These are phyloP conservation scores for Conops quadrifasciatus DNA, from an alignment of 2,888 invertebrate species.

Conservation along the genomic window DNA sequence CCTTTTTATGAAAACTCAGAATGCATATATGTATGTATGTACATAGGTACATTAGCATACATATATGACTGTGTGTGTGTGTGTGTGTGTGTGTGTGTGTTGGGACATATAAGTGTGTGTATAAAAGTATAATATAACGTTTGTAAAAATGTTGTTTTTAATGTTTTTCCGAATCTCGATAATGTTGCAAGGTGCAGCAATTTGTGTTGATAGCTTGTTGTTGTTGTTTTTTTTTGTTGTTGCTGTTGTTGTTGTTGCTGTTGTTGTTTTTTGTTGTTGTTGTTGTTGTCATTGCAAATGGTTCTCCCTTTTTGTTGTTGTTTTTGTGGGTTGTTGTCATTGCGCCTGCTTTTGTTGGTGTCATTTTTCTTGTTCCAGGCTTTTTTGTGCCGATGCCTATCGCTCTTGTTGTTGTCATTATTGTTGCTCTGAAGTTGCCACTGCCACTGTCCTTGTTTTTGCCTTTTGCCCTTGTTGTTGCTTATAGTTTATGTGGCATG, in stretches of 20 bases:
- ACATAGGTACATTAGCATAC: no score
- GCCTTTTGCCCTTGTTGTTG: no score
- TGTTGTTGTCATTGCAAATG: not conserved
- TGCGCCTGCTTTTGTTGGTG: not conserved
- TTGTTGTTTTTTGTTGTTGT: slow-evolving; percentile 3
- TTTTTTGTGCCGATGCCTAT: no score
- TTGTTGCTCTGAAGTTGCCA: slow-evolving; percentile 25
- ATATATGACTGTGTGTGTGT: not conserved
- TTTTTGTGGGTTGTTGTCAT: slow-evolving; percentile 1
- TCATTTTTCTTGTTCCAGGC: slow-evolving; percentile 25
- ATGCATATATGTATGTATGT: no score
- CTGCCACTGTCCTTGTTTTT: slow-evolving; percentile 17
- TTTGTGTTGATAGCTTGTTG: slow-evolving; percentile 23
- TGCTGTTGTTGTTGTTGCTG: slow-evolving; percentile 17
- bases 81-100: slow-evolving; percentile 4
- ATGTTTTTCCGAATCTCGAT: not conserved
- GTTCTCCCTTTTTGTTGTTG: not conserved
- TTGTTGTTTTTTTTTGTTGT: slow-evolving; percentile 16
- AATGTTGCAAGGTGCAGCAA: slow-evolving; percentile 21
- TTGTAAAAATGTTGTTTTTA: no score
- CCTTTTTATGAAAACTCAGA: not conserved
- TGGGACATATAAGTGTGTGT: slow-evolving; percentile 1
- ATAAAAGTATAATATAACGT: no score
- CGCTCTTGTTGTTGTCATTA: slow-evolving; percentile 16
- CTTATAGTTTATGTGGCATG: slow-evolving; percentile 4